Evolutionary conservation across 2,113 vertebrate genomes (phyloP).

Genomic region (Oceanodroma tethys): DNA sequence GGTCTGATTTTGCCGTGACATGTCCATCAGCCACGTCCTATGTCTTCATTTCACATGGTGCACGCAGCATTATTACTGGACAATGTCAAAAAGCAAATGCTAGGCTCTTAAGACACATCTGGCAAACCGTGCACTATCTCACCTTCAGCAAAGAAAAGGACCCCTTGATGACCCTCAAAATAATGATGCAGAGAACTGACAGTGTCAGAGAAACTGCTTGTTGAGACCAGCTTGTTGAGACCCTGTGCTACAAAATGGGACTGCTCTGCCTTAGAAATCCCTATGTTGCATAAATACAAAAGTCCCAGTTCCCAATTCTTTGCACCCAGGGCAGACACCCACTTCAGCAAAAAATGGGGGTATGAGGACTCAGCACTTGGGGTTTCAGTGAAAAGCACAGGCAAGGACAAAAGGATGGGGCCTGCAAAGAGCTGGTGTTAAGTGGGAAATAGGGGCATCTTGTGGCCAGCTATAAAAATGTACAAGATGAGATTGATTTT

Average conservation of each 20-base stretch:
- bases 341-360: background rate
- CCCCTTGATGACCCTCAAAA: background rate
- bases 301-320: background rate
- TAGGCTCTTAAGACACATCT: background rate
- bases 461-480: slow-evolving; percentile 39
- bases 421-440: background rate
- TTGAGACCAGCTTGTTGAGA: background rate
- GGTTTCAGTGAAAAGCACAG: background rate
- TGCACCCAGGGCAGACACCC: background rate
- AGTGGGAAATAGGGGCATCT: slow-evolving; percentile 57
- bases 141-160: background rate
- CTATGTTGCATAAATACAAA: background rate
- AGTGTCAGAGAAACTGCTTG: background rate
- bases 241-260: background rate
- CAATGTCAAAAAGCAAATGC: background rate
- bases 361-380: fast-evolving
- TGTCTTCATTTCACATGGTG: background rate
- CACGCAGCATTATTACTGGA: background rate
- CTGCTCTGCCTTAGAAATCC: background rate
- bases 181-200: background rate
- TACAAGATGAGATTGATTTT: background rate
- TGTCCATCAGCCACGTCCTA: background rate
- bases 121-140: background rate
- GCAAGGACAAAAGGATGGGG: background rate
- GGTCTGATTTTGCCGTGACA: background rate